phyloP scores from a whole-genome alignment of 2,797 vertebrate genomes.

The Enteromius anoplus region DNA sequence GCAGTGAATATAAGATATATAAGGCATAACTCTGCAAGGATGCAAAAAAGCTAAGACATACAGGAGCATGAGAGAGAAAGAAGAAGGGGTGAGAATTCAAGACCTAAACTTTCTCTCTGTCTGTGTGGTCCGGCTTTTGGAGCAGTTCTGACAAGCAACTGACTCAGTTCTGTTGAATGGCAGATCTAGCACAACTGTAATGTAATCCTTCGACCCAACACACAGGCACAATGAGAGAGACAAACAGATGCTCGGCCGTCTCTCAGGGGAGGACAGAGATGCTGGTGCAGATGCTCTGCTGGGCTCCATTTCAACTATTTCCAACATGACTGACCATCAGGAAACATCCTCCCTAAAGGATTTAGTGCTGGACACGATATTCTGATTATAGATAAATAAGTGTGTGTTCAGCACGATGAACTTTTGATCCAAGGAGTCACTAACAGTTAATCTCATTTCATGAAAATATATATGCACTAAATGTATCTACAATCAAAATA shows the following conservation, averaged over 20 bases:
- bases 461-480: neutral
- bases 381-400: neutral
- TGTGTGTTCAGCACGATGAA: neutral
- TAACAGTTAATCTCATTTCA: neutral
- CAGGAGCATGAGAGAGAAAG: neutral
- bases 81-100: neutral
- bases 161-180: slow-evolving; percentile 33
- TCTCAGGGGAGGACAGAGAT: slow-evolving; percentile 28
- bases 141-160: slow-evolving; percentile 3
- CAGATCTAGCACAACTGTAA: slow-evolving; percentile 34
- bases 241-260: slow-evolving; percentile 28
- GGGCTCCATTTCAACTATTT: slow-evolving; percentile 23
- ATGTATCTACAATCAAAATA: neutral
- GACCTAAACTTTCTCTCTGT: neutral
- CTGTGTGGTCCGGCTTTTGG: slow-evolving; percentile 11
- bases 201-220: slow-evolving; percentile 23
- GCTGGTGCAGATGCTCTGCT: slow-evolving; percentile 33
- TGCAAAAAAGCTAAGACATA: neutral
- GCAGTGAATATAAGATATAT: neutral
- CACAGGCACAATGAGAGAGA: slow-evolving; percentile 21
- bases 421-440: neutral
- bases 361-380: neutral
- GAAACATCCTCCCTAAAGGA: slow-evolving; percentile 8
- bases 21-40: neutral
- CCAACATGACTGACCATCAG: slow-evolving; percentile 7